phyloP scores from a whole-genome alignment of 1,140 invertebrate species.

The Aethina tumida region DNA sequence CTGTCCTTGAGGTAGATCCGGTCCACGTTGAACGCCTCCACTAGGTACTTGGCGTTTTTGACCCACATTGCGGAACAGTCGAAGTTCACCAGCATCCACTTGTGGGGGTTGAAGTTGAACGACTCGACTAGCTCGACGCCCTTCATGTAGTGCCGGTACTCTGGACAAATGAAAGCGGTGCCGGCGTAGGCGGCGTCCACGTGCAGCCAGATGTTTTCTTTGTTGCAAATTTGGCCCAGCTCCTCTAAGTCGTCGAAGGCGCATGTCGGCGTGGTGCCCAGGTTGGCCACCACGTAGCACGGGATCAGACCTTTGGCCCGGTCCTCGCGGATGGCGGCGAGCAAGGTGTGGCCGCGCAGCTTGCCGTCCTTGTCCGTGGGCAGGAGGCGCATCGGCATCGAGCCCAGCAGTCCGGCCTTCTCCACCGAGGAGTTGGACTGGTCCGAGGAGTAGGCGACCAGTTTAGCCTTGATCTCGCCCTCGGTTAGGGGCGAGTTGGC shows the following conservation, averaged over 20 bases:
- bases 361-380: constrained; percentile 62
- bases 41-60: constrained; percentile 68
- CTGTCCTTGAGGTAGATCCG: constrained; percentile 77
- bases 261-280: constrained; percentile 89
- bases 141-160: constrained; percentile 70
- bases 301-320: constrained; percentile 62
- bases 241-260: constrained; percentile 82
- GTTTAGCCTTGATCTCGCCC: constrained; percentile 57
- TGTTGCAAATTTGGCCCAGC: constrained; percentile 69
- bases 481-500: constrained; percentile 54
- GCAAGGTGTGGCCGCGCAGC: constrained; percentile 60
- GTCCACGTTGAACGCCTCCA: constrained; percentile 86
- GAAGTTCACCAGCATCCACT: constrained; percentile 89
- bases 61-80: constrained; percentile 88
- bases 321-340: constrained; percentile 67
- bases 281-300: constrained; percentile 70
- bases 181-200: constrained; percentile 87
- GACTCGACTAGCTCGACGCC: constrained; percentile 79
- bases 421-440: constrained; percentile 90
- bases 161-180: constrained; percentile 82
- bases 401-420: constrained; percentile 71
- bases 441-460: constrained; percentile 81
- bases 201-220: constrained; percentile 73
- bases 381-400: constrained; percentile 72
- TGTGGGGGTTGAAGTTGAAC: constrained; percentile 88